phyloP scores from a whole-genome alignment of 2,797 vertebrate genomes.

The Lepus townsendii region DNA sequence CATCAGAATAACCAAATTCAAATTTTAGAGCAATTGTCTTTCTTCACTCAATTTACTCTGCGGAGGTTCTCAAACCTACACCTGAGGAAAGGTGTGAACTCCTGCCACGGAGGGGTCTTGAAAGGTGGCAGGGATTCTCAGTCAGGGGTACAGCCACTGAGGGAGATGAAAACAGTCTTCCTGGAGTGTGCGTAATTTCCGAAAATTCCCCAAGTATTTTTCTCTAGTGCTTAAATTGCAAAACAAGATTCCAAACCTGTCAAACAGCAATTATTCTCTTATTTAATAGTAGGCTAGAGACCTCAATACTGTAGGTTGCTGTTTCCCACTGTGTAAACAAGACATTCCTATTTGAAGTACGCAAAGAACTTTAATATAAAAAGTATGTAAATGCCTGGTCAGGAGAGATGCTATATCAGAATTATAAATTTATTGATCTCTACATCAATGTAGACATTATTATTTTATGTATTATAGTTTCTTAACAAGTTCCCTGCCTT shows the following conservation, averaged over 20 bases:
- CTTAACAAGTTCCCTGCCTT: not conserved
- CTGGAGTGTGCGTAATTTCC: not conserved
- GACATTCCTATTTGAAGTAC: not conserved
- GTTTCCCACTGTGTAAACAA: not conserved
- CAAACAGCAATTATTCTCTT: conserved; percentile 7
- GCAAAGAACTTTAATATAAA: conserved; percentile 15
- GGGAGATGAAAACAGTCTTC: not conserved
- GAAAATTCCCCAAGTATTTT: not conserved
- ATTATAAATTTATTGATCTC: not conserved
- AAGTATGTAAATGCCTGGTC: not conserved
- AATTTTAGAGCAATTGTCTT: not conserved
- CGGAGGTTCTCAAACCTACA: not conserved
- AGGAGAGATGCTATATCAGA: conserved; percentile 17
- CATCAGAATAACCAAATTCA: not conserved
- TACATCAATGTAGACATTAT: not conserved
- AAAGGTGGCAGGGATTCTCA: not conserved
- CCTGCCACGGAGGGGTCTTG: not conserved
- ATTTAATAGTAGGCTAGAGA: not conserved
- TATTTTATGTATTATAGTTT: not conserved
- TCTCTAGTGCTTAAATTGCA: not conserved
- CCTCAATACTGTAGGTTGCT: not conserved
- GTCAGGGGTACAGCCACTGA: accelerated
- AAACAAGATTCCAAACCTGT: not conserved
- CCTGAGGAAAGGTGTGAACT: not conserved
- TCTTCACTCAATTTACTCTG: not conserved